Evolutionary conservation across 2,888 invertebrate species (phyloP).

Genomic region (Hydroisotoma schaefferi): DNA sequence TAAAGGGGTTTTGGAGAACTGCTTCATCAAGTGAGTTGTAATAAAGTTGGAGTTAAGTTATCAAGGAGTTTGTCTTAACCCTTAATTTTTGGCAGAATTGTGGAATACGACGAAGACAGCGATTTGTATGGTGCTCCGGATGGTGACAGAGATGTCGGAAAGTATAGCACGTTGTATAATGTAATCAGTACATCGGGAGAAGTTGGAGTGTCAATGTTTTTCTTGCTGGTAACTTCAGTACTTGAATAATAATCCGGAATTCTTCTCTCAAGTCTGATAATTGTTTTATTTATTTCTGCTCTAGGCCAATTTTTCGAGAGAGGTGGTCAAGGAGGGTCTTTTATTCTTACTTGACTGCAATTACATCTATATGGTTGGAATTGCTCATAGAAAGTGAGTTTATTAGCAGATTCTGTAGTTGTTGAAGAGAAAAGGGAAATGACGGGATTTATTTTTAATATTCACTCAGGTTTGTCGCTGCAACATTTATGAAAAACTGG

Average conservation of each 20-base stretch:
- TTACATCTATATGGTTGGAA: conserved; percentile 25
- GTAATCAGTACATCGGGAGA: conserved; percentile 16
- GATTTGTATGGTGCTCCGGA: not conserved
- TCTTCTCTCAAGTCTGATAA: conserved; percentile 1
- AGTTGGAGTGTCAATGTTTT: conserved; percentile 27
- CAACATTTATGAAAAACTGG: conserved; percentile 5
- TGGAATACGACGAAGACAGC: conserved; percentile 10
- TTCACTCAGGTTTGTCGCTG: conserved; percentile 2
- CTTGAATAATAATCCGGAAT: not conserved
- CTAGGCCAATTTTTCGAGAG: too few species aligned
- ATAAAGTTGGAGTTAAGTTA: not conserved
- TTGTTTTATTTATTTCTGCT: conserved; percentile 9
- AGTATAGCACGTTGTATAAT: conserved; percentile 13
- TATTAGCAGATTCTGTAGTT: not conserved
- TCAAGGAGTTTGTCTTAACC: not conserved
- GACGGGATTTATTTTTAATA: too few species aligned
- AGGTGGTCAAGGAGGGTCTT: conserved; percentile 17
- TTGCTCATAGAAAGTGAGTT: conserved; percentile 4
- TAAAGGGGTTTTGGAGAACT: not conserved
- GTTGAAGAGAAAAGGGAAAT: not conserved
- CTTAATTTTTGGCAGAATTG: conserved; percentile 17
- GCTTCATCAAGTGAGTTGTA: not conserved
- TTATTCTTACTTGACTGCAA: conserved; percentile 18
- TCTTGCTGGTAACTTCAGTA: conserved; percentile 20
- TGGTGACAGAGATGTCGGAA: conserved; percentile 1